A percentile compares a stretch with the other conserved stretches of the same genome.
phyloP scores from a whole-genome alignment of 2,797 vertebrate genomes.

The Acanthurus tractus region DNA sequence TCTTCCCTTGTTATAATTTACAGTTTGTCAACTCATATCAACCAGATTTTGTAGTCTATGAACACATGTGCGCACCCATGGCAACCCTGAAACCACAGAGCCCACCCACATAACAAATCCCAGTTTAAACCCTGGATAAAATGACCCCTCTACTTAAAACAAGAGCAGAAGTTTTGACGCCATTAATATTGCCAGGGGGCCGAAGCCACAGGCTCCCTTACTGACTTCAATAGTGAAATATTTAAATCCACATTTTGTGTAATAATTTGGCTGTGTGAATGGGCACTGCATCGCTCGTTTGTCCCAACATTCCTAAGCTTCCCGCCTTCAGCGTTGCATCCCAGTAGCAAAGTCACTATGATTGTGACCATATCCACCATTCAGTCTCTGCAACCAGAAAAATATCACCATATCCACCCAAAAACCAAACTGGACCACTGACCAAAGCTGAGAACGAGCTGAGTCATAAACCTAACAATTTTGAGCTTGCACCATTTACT shows the following conservation, averaged over 20 bases:
- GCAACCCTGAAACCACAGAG: not conserved
- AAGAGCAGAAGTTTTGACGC: constrained; percentile 40
- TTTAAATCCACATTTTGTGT: constrained; percentile 42
- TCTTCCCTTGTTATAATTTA: not conserved
- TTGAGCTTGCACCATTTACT: constrained; percentile 58
- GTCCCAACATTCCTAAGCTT: constrained; percentile 34
- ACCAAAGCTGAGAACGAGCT: constrained; percentile 32
- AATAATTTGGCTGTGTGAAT: constrained; percentile 48
- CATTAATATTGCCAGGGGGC: constrained; percentile 29
- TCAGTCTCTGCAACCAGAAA: constrained; percentile 19
- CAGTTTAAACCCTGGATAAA: constrained; percentile 22
- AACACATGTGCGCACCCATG: not conserved
- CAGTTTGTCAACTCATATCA: not conserved
- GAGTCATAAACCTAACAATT: constrained; percentile 38
- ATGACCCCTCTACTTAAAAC: constrained; percentile 30
- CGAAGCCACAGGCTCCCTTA: constrained; percentile 42
- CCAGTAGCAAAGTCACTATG: constrained; percentile 31
- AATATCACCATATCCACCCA: constrained; percentile 10
- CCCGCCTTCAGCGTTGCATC: constrained; percentile 28
- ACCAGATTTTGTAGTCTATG: not conserved
- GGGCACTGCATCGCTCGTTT: constrained; percentile 38
- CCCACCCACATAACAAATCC: not conserved
- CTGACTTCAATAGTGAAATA: constrained; percentile 55
- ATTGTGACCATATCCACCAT: constrained; percentile 22
- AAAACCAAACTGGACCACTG: constrained; percentile 45